Evolutionary conservation across 2,888 invertebrate species (phyloP).

Genomic region (Nysson spinosus): DNA sequence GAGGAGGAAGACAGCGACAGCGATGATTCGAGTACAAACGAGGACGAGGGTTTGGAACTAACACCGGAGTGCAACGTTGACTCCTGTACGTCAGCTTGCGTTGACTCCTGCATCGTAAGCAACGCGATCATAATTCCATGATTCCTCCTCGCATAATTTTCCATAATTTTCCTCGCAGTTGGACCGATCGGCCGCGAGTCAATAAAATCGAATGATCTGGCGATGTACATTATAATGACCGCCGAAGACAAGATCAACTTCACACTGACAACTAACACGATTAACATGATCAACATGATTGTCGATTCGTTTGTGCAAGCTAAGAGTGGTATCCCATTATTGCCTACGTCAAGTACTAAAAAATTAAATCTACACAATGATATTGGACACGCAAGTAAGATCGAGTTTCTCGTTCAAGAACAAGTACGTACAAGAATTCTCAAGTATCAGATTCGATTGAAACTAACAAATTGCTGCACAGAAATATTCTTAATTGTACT

Average conservation of each 20-base stretch:
- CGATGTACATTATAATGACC: constrained; percentile 84
- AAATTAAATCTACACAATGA: constrained; percentile 80
- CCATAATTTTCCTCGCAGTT: constrained; percentile 35
- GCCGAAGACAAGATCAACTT: constrained; percentile 83
- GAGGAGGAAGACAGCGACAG: constrained; percentile 79
- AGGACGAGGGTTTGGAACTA: constrained; percentile 70
- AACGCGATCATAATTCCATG: no score
- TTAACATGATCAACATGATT: constrained; percentile 80
- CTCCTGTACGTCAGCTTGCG: constrained; percentile 42
- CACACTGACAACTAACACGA: constrained; percentile 83
- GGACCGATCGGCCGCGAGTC: constrained; percentile 46
- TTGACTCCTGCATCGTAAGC: no score
- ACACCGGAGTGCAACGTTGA: constrained; percentile 65
- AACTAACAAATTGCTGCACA: no score
- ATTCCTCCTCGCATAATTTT: no score
- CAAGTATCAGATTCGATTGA: no score
- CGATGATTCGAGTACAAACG: constrained; percentile 77
- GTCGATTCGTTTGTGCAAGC: constrained; percentile 76
- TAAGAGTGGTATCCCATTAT: constrained; percentile 67
- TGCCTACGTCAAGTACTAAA: constrained; percentile 61
- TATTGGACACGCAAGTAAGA: constrained; percentile 78
- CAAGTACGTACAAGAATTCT: constrained; percentile 67
- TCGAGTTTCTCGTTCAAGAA: constrained; percentile 67
- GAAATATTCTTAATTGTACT: background rate
- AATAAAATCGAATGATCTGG: constrained; percentile 65